phyloP scores from a whole-genome alignment of 2,113 vertebrate species.

The Chaetodon trifascialis region DNA sequence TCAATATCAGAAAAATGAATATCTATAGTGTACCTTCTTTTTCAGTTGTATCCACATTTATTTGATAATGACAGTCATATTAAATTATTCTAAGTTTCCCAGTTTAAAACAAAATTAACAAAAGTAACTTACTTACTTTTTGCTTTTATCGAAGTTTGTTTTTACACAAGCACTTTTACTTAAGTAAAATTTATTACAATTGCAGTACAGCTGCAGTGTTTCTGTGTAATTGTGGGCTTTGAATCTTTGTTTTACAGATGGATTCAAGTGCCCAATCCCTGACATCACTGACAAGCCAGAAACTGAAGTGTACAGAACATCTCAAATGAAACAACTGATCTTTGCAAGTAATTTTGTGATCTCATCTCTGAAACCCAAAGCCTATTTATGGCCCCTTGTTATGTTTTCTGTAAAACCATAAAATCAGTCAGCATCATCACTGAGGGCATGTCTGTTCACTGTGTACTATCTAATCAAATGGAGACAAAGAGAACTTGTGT shows the following conservation, averaged over 20 bases:
- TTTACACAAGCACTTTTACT: no score
- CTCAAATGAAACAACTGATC: background rate
- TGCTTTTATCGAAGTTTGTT: no score
- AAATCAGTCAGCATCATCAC: background rate
- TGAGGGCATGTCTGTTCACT: background rate
- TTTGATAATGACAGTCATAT: background rate
- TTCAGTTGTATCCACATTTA: background rate
- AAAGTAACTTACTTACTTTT: no score
- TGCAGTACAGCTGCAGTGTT: background rate
- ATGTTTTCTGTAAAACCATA: constrained; percentile 1
- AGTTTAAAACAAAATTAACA: no score
- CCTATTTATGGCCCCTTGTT: no score
- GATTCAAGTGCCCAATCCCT: background rate
- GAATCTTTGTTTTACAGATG: background rate
- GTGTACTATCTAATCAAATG: constrained; percentile 45
- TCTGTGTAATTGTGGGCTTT: background rate
- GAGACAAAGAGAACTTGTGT: constrained; percentile 18
- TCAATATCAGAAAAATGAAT: no score
- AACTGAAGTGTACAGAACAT: background rate
- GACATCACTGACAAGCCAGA: background rate
- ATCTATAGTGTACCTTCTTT: no score
- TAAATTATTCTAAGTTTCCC: no score
- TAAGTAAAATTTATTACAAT: no score
- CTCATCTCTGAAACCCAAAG: background rate
- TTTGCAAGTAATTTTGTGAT: constrained; percentile 13